phyloP scores from a whole-genome alignment of 2,797 vertebrate genomes.

The Silurus lanzhouensis region DNA sequence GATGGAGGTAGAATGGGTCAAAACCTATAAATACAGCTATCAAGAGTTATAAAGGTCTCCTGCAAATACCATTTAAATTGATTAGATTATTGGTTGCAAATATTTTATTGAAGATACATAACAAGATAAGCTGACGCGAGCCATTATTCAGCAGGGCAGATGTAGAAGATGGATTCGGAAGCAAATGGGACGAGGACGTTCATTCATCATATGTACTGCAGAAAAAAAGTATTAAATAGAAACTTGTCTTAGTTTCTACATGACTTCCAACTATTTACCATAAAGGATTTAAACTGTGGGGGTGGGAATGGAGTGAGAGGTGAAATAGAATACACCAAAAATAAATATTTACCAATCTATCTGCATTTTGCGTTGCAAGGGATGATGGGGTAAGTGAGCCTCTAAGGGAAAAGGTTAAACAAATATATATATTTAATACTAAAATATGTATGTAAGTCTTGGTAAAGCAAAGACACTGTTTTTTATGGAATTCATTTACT shows the following conservation, averaged over 20 bases:
- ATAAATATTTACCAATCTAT: background rate
- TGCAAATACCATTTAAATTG: background rate
- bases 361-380: background rate
- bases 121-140: slow-evolving; percentile 1
- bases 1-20: background rate
- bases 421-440: no score
- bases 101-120: background rate
- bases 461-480: background rate
- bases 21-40: slow-evolving; percentile 22
- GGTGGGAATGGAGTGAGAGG: background rate
- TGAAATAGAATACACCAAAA: background rate
- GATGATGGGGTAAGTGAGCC: background rate
- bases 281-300: background rate
- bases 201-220: background rate
- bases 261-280: slow-evolving; percentile 4
- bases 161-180: background rate
- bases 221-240: background rate
- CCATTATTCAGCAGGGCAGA: background rate
- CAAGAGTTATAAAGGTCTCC: slow-evolving; percentile 1
- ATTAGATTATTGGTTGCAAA: slow-evolving; percentile 22
- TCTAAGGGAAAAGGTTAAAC: background rate
- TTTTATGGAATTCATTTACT: background rate
- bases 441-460: background rate
- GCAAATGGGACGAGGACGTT: background rate
- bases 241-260: background rate